Base-by-base conservation (phyloP, 2,797 vertebrate species). In the Thalassophryne amazonica region DNA sequence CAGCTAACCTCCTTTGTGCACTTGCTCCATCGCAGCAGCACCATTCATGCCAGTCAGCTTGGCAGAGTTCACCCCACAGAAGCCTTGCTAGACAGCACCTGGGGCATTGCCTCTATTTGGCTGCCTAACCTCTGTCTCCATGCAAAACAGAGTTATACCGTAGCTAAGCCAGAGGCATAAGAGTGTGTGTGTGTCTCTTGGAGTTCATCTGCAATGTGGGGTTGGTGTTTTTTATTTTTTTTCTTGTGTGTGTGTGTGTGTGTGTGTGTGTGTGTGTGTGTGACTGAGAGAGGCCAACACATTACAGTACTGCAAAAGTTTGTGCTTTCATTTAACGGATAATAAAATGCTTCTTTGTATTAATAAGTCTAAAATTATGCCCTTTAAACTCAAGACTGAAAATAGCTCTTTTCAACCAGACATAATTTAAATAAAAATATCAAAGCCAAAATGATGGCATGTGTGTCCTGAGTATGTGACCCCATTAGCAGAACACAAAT, bases 41-140 rank as follows among this genome's bases (percentile, higher is more conserved):
- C 60, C 31, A 3, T n/a, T n/a, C n/a, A 25, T 73, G 84, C 83
- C 87, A 85, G 80, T 60, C 33, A 41, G 51, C 46, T 76, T 83
- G 83, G 81, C 87, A 81, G 63, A 25, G 36, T 37, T 28, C 2
- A 4, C 15, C 59, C 57, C 15, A 42, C 72, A 77, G 58, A 50
- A 61, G 61, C 73, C n/a, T 41, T n/a, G 69, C 58, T 77, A 84
- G 78, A 80, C 74, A 43, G 45, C 74, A 76, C 81, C 84, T 63
- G 73, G 10, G 76, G 78, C 79, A 28, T 76, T 69, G 60, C 73
- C 69, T 80, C 60, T 18, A 23, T 71, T 59, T 60, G 59, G 75
- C 69, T 60, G 71, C 36, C 74, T 78, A 73, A 69, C 79, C 69
- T 78, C 68, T 52, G 76, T 65, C 62, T 76, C 63, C 55, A 10